Evolutionary conservation across 2,797 vertebrate species (phyloP).

Genomic region (Morelia viridis): DNA sequence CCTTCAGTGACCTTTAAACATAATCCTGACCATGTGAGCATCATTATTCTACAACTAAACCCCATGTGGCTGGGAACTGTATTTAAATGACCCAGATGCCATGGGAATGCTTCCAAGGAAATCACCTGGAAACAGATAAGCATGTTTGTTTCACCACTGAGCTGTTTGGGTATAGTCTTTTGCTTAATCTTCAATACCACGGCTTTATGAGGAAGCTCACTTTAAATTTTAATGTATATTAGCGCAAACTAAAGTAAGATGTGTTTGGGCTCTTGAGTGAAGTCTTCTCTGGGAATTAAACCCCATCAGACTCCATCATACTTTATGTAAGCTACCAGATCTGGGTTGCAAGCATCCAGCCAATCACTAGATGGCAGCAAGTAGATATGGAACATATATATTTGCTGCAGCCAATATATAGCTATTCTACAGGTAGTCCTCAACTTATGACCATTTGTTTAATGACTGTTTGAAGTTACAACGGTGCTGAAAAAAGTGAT

Average conservation of each 20-base stretch:
- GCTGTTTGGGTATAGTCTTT: background rate
- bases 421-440: no score
- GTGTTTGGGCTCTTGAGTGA: background rate
- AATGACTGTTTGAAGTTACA: no score
- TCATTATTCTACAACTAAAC: background rate
- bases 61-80: background rate
- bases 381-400: background rate
- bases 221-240: background rate
- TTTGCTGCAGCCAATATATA: background rate
- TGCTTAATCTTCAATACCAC: background rate
- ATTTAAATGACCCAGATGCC: background rate
- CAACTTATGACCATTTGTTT: no score
- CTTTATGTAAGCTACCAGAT: background rate
- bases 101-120: background rate
- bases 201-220: background rate
- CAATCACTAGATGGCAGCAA: background rate
- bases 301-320: background rate
- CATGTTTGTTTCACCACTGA: background rate
- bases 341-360: background rate
- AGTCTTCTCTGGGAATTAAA: background rate
- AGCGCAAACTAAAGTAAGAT: background rate
- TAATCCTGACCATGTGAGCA: background rate
- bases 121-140: background rate
- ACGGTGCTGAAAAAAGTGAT: no score
- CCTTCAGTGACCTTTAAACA: constrained; percentile 3